Percentiles rank a stretch among this genome's conserved stretches.
These are phyloP conservation scores for Leucoraja ocellata DNA, from an alignment of 2,797 vertebrate genomes.

Conservation along the genomic window DNA sequence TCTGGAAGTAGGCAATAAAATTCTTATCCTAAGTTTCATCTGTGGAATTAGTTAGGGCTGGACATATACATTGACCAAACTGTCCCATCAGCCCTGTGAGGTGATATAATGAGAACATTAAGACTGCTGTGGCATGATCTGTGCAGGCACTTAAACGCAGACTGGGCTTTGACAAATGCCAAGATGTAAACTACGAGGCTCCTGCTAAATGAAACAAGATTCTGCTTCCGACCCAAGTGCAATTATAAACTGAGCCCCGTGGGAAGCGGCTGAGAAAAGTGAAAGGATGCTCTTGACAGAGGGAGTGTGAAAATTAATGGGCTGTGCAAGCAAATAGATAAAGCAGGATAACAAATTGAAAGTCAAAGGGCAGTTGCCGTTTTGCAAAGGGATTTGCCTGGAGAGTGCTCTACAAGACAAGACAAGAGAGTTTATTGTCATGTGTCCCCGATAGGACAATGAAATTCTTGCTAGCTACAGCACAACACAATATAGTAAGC, in stretches of 20 bases:
- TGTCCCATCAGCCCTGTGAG: not conserved
- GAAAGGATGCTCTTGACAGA: not conserved
- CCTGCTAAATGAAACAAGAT: not conserved
- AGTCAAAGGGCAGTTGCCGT: not conserved
- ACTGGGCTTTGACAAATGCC: not conserved
- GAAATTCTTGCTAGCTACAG: too few relatives aligned
- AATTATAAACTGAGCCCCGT: not conserved
- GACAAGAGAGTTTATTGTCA: too few relatives aligned
- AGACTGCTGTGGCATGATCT: not conserved
- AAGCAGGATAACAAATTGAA: not conserved
- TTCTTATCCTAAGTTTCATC: not conserved
- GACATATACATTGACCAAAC: not conserved
- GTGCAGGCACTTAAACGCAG: not conserved
- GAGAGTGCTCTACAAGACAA: not conserved
- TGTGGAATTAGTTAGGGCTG: not conserved
- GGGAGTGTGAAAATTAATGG: not conserved
- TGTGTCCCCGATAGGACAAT: too few relatives aligned
- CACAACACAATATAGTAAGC: too few relatives aligned
- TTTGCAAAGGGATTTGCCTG: not conserved
- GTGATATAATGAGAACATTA: not conserved
- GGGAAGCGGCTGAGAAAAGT: not conserved
- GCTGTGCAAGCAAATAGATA: not conserved
- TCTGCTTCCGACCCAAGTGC: not conserved
- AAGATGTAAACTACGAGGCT: not conserved
- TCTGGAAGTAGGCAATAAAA: not conserved